A percentile compares a stretch with the other conserved stretches of the same genome.
Evolutionary conservation across 1,140 invertebrate genomes (phyloP).

Genomic region (Hormaphis cornu): DNA sequence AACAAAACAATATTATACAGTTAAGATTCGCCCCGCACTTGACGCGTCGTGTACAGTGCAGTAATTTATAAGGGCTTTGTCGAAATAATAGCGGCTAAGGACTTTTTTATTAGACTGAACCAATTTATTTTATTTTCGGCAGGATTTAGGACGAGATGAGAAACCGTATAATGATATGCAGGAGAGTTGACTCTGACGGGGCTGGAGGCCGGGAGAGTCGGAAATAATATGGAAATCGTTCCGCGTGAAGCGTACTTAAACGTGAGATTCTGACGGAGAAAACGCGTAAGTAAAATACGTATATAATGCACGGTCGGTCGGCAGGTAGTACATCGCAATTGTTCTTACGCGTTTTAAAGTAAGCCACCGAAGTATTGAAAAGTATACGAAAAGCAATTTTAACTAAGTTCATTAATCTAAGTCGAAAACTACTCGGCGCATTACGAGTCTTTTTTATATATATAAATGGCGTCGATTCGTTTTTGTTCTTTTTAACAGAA

Average conservation of each 20-base stretch:
- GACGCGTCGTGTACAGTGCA: not conserved
- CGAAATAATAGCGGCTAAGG: not conserved
- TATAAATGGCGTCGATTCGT: too few relatives aligned
- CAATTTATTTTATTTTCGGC: constrained; percentile 4
- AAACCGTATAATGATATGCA: constrained; percentile 17
- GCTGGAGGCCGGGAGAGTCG: too few relatives aligned
- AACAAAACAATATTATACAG: too few relatives aligned
- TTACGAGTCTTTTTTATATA: not conserved
- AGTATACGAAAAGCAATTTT: not conserved
- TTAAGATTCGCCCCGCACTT: constrained; percentile 3
- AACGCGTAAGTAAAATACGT: not conserved
- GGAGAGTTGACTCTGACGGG: not conserved
- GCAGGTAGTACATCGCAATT: too few relatives aligned
- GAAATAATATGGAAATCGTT: constrained; percentile 19
- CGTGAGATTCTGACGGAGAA: constrained; percentile 1
- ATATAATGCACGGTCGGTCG: not conserved
- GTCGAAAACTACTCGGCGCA: not conserved
- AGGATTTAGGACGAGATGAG: not conserved
- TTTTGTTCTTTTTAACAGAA: too few relatives aligned
- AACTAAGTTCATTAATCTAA: not conserved
- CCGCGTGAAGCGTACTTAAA: constrained; percentile 2
- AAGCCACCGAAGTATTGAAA: not conserved
- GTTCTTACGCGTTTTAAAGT: constrained; percentile 1
- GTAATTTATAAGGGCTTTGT: constrained; percentile 6
- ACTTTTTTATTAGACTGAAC: not conserved